Base-by-base conservation (phyloP, 2,888 invertebrate species). In the Geophilus truncorum region DNA sequence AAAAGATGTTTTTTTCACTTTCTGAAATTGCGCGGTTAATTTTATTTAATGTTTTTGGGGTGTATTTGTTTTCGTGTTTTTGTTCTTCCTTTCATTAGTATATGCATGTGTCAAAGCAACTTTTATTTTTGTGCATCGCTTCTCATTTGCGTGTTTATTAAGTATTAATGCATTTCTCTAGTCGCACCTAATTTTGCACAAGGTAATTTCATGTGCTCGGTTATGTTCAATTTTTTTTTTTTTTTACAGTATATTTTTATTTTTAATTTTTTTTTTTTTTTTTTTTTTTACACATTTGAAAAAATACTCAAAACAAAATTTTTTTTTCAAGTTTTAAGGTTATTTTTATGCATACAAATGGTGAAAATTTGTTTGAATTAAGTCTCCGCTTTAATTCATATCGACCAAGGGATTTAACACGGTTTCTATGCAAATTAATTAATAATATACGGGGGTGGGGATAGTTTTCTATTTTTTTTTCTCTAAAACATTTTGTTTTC, bases 101-200 rank as follows among this genome's bases (percentile, higher is more conserved):
- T 9, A 25, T 28, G 9, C 25, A 15, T 57, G 57, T 62, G 62
- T 62, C 62, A 25, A 62, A 62, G 25, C 25, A 23, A 62, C 25
- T 62, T 62, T 62, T 62, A 25, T 25, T 62, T 62, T 23, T 28
- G 25, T 62, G 62, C 62, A 62, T 62, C 62, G 62, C 62, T 62
- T 62, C 62, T 62, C 62, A 62, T 62, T 62, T 62, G 62, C 62
- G 62, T 62, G 62, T 62, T 62, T 62, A 62, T 62, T 62, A 62
- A 62, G 62, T 62, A 62, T 62, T 62, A 62, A 62, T 62, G 62
- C 62, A 62, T 25, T n/a, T 45, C 62, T 62, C 62, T 28, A 25
- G 25, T 62, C 25, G 62, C 62, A 62, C 62, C 62, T 62, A 62
- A 62, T 62, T 62, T 62, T 12, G 62, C 23, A 25, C 62, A 9